Evolutionary conservation across 2,888 invertebrate genomes (phyloP), one percentile per base, ranked within the genome.

Genomic region (Druceiella hillmani): DNA sequence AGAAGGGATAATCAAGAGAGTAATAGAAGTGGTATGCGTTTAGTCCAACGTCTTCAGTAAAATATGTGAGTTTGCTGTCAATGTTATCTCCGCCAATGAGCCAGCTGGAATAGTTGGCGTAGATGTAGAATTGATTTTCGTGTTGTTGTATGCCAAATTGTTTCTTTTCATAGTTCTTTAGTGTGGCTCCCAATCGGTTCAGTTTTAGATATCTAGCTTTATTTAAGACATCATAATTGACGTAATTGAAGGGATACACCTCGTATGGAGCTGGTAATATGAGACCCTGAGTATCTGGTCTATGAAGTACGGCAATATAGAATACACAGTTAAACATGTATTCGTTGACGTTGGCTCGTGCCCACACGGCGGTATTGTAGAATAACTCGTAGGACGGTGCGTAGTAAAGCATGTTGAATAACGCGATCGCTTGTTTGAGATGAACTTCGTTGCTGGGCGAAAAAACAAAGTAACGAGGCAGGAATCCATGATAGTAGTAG

Each of bases 11-110:
- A 43, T 73, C 65, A 50, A 75, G 58, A 49, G 69, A 65, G 52
- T 64, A 61, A 52, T 72, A 64, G 57, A 72, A 74, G 62, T 77
- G 75, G 58, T 71, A 76, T 5, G 70, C 47, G 55, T 78, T 81
- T 45, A 78, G 62, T 44, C 76, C 79, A 42, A 81, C 58, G 58
- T 83, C 83, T 55, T 82, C 81, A 26, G 75, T 75, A 63, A 76
- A 81, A 59, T 83, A 82, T 22, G 69, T 66, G 43, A 82, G 49
- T 17, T 61, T 57, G 38, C 74, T 67, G 44, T 80, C 79, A 3
- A 64, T 59, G 51, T 75, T 65, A 16, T 26, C 12, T 40, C 63
- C 53, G 33, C 68, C 55, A 35, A 57, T 48, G 48, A 58, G 57
- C 47, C 54, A 51, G 6, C 66, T 71, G 17, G 73, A 68, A 55